Percentiles rank a stretch among this genome's conserved stretches.
These are phyloP conservation scores for Neolamprologus tretocephalus DNA, from an alignment of 2,113 vertebrate genomes.

Conservation along the genomic window DNA sequence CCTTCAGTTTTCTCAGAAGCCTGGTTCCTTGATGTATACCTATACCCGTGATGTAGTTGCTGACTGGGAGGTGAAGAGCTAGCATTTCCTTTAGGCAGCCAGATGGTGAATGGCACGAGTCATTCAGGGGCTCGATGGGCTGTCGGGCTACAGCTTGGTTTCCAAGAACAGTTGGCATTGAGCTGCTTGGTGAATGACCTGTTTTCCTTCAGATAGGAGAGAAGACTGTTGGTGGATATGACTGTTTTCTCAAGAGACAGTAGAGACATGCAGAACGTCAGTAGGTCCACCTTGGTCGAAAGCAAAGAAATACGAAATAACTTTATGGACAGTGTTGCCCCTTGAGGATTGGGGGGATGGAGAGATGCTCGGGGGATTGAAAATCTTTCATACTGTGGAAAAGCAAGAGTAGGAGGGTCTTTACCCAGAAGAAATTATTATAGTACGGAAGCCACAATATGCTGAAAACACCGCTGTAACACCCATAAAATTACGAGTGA, in stretches of 20 bases:
- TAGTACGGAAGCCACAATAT: background rate
- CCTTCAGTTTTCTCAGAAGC: background rate
- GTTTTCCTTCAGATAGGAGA: background rate
- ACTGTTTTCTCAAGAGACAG: background rate
- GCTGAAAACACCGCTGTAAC: background rate
- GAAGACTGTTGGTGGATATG: background rate
- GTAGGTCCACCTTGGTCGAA: background rate
- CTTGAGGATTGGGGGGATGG: background rate
- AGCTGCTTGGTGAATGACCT: background rate
- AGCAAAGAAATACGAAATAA: background rate
- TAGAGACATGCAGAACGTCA: background rate
- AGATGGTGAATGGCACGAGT: conserved; percentile 30
- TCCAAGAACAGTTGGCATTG: background rate
- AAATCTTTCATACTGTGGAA: background rate
- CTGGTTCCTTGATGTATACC: background rate
- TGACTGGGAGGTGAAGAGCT: conserved; percentile 34
- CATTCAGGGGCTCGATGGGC: conserved; percentile 41
- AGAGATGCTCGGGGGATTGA: background rate
- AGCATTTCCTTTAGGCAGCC: conserved; percentile 27
- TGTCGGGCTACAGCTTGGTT: conserved; percentile 34
- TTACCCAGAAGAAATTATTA: background rate
- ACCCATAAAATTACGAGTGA: background rate
- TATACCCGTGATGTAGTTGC: background rate
- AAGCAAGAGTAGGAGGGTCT: background rate
- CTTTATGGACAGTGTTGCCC: background rate